phyloP scores from a whole-genome alignment of 2,888 invertebrate genomes.

The Leptinotarsa tumamoca region DNA sequence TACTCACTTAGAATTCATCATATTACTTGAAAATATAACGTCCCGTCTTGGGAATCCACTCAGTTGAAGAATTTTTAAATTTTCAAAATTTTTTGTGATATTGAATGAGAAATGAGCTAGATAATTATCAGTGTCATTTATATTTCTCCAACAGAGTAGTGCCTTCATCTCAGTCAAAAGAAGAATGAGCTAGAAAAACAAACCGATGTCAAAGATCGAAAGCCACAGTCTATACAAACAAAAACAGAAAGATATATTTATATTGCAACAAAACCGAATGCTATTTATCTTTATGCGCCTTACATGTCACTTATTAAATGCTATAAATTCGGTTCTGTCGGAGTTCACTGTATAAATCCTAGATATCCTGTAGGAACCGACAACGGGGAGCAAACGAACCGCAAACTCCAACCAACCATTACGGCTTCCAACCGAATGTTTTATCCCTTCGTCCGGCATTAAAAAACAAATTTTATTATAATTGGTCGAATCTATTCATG shows the following conservation, averaged over 20 bases:
- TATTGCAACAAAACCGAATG: slow-evolving; percentile 33
- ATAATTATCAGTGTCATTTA: too few relatives aligned
- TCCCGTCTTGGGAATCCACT: too few relatives aligned
- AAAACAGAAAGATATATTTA: slow-evolving; percentile 33
- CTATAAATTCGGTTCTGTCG: slow-evolving; percentile 47
- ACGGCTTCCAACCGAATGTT: slow-evolving; percentile 46
- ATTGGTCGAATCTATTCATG: slow-evolving; percentile 22
- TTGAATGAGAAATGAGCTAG: too few relatives aligned
- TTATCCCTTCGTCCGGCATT: slow-evolving; percentile 38
- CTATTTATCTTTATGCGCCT: slow-evolving; percentile 45
- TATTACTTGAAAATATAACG: too few relatives aligned
- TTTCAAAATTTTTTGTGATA: too few relatives aligned
- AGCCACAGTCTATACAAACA: slow-evolving; percentile 19
- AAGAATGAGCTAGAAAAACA: background rate
- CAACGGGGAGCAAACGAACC: slow-evolving; percentile 44
- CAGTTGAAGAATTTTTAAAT: too few relatives aligned
- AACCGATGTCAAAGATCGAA: background rate
- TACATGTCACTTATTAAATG: slow-evolving; percentile 49
- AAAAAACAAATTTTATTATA: slow-evolving; percentile 29
- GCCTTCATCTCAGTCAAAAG: background rate
- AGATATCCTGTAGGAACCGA: slow-evolving; percentile 43
- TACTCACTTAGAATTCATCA: too few relatives aligned
- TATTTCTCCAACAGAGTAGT: too few relatives aligned
- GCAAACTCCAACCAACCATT: slow-evolving; percentile 47
- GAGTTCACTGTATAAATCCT: slow-evolving; percentile 49